Evolutionary conservation across 2,113 vertebrate genomes (phyloP).

Genomic region (Apeltes quadracus): DNA sequence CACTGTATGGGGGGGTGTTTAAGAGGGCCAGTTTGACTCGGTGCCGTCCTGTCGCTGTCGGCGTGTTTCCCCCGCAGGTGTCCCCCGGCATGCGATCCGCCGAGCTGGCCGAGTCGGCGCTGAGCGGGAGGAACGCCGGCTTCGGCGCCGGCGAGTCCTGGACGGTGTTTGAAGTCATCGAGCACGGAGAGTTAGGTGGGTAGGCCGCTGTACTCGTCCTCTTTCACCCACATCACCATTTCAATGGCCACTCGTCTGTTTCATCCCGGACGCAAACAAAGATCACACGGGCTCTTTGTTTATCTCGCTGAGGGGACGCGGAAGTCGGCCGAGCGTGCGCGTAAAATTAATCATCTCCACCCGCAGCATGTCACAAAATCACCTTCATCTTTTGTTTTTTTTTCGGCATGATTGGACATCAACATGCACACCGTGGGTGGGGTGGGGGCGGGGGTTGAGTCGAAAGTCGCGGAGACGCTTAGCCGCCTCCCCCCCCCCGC

Average conservation of each 20-base stretch:
- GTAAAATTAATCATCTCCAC: no score
- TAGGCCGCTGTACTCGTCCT: no score
- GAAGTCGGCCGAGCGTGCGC: no score
- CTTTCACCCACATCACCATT: conserved; percentile 18
- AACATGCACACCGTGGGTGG: no score
- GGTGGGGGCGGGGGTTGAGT: no score
- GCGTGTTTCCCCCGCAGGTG: conserved; percentile 79
- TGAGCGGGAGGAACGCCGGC: conserved; percentile 86
- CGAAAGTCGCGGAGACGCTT: no score
- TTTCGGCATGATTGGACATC: no score
- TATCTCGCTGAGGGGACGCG: no score
- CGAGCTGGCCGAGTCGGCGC: conserved; percentile 85
- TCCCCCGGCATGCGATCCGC: conserved; percentile 89
- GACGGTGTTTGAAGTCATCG: conserved; percentile 93
- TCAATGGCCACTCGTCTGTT: conserved; percentile 33
- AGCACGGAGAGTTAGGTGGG: conserved; percentile 95
- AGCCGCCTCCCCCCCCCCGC: background rate
- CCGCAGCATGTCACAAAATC: no score
- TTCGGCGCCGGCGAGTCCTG: conserved; percentile 82
- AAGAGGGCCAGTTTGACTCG: no score
- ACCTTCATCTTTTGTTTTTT: no score
- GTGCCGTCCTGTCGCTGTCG: no score
- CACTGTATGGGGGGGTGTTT: conserved; percentile 15
- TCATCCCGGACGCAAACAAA: conserved; percentile 27
- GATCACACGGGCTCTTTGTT: conserved; percentile 27